Evolutionary conservation across 92 coral and sea anemone species (phyloP), one percentile per base, ranked within the genome.

Genomic region (Metridium senile): DNA sequence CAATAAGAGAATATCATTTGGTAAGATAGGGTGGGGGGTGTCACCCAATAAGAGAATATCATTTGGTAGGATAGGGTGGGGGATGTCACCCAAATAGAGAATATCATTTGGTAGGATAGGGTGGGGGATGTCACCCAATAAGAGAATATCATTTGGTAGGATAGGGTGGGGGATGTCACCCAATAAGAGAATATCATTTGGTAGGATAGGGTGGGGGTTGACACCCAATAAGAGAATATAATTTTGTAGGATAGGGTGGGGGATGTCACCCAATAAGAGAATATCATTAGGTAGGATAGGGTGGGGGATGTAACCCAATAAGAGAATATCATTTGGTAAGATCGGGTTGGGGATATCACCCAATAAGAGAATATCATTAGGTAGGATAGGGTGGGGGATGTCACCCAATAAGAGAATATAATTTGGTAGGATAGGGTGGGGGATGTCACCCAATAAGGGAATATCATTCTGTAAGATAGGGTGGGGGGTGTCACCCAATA

Each of bases 41-140:
- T 69, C 90, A 20, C 86, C 90, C 29, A 61, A 80, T 29, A n/a
- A n/a, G n/a, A n/a, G n/a, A n/a, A n/a, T n/a, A n/a, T n/a, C n/a
- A n/a, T 77, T 92, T 2, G 90, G 86, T 26, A 85, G 72, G 39
- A 84, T 79, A 66, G 97, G 97, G 45, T 86, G 80, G 77, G 43
- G 63, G 16, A 43, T 85, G 84, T 69, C 90, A 20, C 86, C 90
- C 29, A 61, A 80, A 25, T n/a, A n/a, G n/a, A n/a, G n/a, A n/a
- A n/a, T n/a, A n/a, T n/a, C n/a, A n/a, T 77, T 92, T 2, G 90
- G 86, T 26, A 85, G 72, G 39, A 84, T 79, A 66, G 97, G 97
- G 45, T 86, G 80, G 77, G 43, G 63, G 16, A 43, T 85, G 84
- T 69, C 90, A 20, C 86, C 90, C 29, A 61, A 80, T 29, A n/a